Percentiles rank a stretch among this genome's conserved stretches.
phyloP scores from a whole-genome alignment of 2,797 vertebrate genomes.

The Myiotriccus ornatus region DNA sequence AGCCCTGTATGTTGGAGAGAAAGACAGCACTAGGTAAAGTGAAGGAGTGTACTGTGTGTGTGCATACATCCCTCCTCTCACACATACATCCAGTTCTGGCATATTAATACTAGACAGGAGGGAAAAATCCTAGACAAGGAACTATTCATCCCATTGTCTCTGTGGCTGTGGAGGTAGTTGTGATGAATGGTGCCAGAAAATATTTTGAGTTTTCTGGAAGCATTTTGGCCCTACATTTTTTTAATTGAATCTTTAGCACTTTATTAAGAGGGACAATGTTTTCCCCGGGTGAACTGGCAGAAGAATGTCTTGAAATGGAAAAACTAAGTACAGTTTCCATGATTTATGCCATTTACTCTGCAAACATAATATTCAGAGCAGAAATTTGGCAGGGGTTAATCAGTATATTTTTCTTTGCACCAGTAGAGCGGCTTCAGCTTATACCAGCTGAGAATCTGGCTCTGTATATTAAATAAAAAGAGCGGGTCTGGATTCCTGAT shows the following conservation, averaged over 20 bases:
- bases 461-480: conserved; percentile 22
- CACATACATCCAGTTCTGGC: neutral
- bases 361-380: conserved; percentile 50
- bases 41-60: neutral
- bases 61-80: neutral
- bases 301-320: conserved; percentile 39
- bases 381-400: conserved; percentile 60
- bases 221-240: neutral
- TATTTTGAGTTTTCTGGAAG: neutral
- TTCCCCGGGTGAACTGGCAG: neutral
- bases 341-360: conserved; percentile 43
- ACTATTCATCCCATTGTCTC: neutral
- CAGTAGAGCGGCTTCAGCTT: conserved; percentile 24
- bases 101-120: neutral
- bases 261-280: neutral
- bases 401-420: conserved; percentile 47
- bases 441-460: conserved; percentile 53
- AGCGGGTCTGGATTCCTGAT: conserved; percentile 25
- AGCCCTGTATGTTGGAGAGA: neutral
- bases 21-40: neutral
- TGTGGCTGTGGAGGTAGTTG: neutral
- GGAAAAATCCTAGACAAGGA: neutral
- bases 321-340: conserved; percentile 37
- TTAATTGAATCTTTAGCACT: conserved; percentile 21
- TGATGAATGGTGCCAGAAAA: neutral